A percentile compares a stretch with the other conserved stretches of the same genome.
These are phyloP conservation scores for Brachionus asplanchnoidis DNA, from an alignment of 1,140 invertebrate species.

Conservation along the genomic window DNA sequence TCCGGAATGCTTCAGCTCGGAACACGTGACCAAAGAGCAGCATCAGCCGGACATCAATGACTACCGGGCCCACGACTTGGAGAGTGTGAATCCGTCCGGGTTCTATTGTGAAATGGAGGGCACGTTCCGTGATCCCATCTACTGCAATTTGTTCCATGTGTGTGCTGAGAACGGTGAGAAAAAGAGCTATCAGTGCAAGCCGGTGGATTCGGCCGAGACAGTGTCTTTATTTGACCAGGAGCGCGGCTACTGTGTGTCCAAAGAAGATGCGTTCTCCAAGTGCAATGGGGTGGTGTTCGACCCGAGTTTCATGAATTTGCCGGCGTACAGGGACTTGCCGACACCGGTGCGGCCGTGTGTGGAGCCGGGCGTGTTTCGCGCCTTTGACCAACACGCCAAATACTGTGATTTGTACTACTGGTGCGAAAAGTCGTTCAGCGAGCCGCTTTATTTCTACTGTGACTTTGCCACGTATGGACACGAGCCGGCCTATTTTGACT, in stretches of 20 bases:
- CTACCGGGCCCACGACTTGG: not conserved
- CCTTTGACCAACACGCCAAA: not conserved
- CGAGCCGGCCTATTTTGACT: conserved; percentile 28
- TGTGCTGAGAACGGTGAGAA: not conserved
- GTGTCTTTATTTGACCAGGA: conserved; percentile 22
- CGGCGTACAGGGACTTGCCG: conserved; percentile 26
- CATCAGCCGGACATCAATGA: not conserved
- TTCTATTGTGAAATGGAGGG: conserved; percentile 32
- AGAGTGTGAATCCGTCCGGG: conserved; percentile 32
- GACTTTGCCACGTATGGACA: conserved; percentile 12
- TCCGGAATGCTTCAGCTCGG: not conserved
- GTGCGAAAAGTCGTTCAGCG: conserved; percentile 37
- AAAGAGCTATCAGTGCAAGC: conserved; percentile 23
- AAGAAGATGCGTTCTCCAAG: not conserved
- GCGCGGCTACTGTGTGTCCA: not conserved
- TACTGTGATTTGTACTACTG: conserved; percentile 39
- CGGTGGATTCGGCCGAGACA: not conserved
- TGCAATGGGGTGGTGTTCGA: conserved; percentile 36
- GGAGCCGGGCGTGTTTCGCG: conserved; percentile 11
- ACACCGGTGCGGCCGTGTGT: not conserved
- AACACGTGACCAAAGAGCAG: not conserved
- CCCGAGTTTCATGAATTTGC: conserved; percentile 36
- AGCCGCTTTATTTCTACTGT: conserved; percentile 35
- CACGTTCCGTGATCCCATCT: conserved; percentile 15
- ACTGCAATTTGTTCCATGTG: conserved; percentile 38